phyloP scores from a whole-genome alignment of 1,140 invertebrate genomes.

The Drosophila parvula region DNA sequence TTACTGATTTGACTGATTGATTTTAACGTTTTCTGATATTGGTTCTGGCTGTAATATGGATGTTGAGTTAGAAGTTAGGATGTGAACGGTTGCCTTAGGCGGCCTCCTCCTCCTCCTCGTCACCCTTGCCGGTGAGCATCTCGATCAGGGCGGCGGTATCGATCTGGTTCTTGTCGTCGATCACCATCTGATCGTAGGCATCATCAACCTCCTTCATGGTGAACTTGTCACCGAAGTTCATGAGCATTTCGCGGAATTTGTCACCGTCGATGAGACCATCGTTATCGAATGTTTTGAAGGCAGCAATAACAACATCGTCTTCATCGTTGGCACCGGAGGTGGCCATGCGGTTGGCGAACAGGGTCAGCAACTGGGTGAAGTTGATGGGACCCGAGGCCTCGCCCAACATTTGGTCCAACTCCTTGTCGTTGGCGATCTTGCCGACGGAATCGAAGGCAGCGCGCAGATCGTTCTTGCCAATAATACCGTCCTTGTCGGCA shows the following conservation, averaged over 20 bases:
- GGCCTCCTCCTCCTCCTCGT: slow-evolving; percentile 91
- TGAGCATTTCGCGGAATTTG: slow-evolving; percentile 95
- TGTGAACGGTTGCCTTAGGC: slow-evolving; percentile 77
- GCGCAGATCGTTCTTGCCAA: slow-evolving; percentile 97
- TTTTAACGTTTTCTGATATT: slow-evolving; percentile 68
- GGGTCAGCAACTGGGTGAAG: slow-evolving; percentile 96
- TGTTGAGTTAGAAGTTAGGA: slow-evolving; percentile 82
- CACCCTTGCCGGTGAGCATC: slow-evolving; percentile 92
- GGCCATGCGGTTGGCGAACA: slow-evolving; percentile 95
- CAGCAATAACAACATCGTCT: slow-evolving; percentile 96
- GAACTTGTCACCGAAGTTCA: slow-evolving; percentile 99
- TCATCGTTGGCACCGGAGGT: slow-evolving; percentile 93
- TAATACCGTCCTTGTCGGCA: slow-evolving; percentile 98
- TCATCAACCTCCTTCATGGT: slow-evolving; percentile 95
- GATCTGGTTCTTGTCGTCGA: slow-evolving; percentile 96
- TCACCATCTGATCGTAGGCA: slow-evolving; percentile 97
- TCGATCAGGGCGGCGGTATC: slow-evolving; percentile 95
- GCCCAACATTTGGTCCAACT: slow-evolving; percentile 95
- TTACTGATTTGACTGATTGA: slow-evolving; percentile 75
- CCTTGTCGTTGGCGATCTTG: slow-evolving; percentile 94
- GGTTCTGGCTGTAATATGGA: slow-evolving; percentile 68
- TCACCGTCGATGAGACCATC: slow-evolving; percentile 95
- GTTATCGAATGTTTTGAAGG: slow-evolving; percentile 98
- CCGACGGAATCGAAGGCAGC: slow-evolving; percentile 98
- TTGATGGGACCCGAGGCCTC: slow-evolving; percentile 97